Evolutionary conservation across 35 echinoderm and acorn worm species (phyloP).

Genomic region (Ophioderma brevispina): DNA sequence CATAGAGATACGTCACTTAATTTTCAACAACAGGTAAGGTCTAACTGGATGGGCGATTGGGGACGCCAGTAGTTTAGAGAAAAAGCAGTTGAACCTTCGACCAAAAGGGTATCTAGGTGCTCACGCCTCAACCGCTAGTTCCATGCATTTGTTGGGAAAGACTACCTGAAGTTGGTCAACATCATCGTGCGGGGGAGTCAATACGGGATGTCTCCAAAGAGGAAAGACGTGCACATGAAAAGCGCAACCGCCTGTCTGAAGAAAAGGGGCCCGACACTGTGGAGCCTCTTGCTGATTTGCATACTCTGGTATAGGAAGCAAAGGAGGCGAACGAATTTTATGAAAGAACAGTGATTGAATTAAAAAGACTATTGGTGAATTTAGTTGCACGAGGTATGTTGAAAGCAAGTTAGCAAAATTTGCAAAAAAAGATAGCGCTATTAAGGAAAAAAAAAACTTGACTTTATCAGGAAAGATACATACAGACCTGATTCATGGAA

Average conservation of each 20-base stretch:
- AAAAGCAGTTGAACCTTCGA: background rate
- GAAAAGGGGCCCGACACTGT: constrained; percentile 21
- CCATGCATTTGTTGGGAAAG: constrained; percentile 32
- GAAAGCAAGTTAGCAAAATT: no score
- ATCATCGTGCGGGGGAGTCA: background rate
- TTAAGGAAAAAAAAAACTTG: no score
- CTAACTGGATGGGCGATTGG: background rate
- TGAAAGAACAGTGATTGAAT: background rate
- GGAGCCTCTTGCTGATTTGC: constrained; percentile 6
- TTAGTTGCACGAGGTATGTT: no score
- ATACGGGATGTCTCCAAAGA: background rate
- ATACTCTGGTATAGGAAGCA: background rate
- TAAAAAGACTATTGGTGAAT: background rate
- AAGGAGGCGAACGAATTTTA: background rate
- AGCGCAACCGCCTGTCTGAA: constrained; percentile 6
- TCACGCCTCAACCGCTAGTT: constrained; percentile 32
- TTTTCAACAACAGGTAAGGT: constrained; percentile 38
- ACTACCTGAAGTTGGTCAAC: background rate
- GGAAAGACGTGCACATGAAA: background rate
- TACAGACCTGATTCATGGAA: no score
- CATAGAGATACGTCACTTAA: constrained; percentile 44
- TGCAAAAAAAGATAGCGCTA: no score
- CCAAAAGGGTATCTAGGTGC: background rate
- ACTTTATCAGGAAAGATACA: no score
- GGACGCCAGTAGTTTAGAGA: constrained; percentile 2